Base-by-base conservation (phyloP, 2,797 vertebrate species). In the Huso huso region DNA sequence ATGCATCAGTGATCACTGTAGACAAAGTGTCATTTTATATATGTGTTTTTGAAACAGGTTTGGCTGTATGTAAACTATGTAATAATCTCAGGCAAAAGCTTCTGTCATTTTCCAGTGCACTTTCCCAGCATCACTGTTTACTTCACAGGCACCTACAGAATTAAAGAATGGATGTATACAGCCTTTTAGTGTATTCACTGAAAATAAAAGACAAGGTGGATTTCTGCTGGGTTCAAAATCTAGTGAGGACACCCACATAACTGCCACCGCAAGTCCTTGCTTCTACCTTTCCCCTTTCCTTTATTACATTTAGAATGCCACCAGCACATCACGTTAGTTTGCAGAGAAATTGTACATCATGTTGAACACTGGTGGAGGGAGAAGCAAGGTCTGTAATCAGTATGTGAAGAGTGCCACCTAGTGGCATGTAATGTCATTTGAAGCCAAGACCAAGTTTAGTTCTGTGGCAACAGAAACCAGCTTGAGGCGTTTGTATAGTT, bases 361-460 rank as follows among this genome's bases (percentile, higher is more conserved):
- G 61, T 49, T 71, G 13, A 67, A 72, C 74, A 50, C 66, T 75
- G 69, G 72, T 60, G 15, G 1, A 3, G 66, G 49, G 76, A 71
- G 37, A 13, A 58, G 55, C 6, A 10, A 12, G 13, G 12, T 58
- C 10, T 58, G 55, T 13, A 66, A 48, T n/a, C 62, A 78, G 82
- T 76, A 89, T 78, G 89, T 82, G 83, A 87, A 89, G 84, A 90
- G 84, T 84, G 88, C 87, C 89, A 83, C 85, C 88, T 85, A 79
- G 82, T 88, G 89, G 15, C 15, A 18, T 1, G 15, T 18, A 18
- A 18, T 18, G 85, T 59, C 53, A 0, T 52, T 51, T 3, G 51
- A 1, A 51, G 55, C 23, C 55, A 10, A 63, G 58, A 60, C 23
- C 23, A 37, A 37, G 23, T 37, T 37, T 37, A 37, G 23, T 58